These are phyloP conservation scores for Delphinus delphis DNA, from an alignment of 2,113 vertebrate species.

Conservation along the genomic window DNA sequence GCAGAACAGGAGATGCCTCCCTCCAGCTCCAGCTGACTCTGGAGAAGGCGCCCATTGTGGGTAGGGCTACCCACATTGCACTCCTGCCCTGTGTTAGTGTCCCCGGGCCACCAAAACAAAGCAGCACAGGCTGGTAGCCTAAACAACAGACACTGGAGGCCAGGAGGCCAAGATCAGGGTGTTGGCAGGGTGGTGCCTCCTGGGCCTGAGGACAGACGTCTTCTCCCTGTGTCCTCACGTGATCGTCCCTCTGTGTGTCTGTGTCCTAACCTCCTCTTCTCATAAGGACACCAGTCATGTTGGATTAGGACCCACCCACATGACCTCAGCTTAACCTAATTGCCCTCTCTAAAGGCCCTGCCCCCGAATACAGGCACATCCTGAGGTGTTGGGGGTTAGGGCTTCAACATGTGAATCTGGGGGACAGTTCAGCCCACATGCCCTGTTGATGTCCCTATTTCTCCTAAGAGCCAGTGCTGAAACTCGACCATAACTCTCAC, in stretches of 20 bases:
- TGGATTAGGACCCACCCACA: not conserved
- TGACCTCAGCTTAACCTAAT: not conserved
- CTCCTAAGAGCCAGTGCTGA: not conserved
- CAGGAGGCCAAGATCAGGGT: no score
- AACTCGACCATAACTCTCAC: not conserved
- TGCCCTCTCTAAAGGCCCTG: not conserved
- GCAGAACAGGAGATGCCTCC: not conserved
- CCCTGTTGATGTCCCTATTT: not conserved
- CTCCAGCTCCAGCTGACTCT: not conserved
- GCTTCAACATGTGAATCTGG: not conserved
- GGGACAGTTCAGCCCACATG: not conserved
- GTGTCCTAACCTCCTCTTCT: not conserved
- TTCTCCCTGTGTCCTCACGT: not conserved
- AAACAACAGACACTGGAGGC: not conserved
- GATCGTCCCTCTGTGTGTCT: not conserved
- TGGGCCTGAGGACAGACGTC: not conserved
- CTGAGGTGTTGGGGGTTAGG: not conserved
- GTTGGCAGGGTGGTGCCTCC: not conserved
- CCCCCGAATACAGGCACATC: no score
- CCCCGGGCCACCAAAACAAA: not conserved
- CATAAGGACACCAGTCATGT: not conserved
- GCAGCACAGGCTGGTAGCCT: not conserved
- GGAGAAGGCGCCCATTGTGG: rapidly evolving
- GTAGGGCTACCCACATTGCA: not conserved
- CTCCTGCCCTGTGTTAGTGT: not conserved